Percentiles rank a stretch among this genome's conserved stretches.
phyloP scores from a whole-genome alignment of 2,113 vertebrate genomes.

The Riparia riparia region DNA sequence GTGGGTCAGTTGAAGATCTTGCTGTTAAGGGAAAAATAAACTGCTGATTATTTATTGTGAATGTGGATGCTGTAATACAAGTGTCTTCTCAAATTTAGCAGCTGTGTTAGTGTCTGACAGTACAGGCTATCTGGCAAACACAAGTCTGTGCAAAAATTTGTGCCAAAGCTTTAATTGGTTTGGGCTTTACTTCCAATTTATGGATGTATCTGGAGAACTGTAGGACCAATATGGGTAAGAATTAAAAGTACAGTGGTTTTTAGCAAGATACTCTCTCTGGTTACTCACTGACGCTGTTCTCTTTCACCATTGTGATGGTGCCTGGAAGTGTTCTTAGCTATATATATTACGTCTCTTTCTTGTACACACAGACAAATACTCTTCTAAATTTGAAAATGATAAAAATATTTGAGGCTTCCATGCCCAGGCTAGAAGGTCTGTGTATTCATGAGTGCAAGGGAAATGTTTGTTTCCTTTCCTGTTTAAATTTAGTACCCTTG shows the following conservation, averaged over 20 bases:
- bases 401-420: not conserved
- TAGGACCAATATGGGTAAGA: not conserved
- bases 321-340: not conserved
- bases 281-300: not conserved
- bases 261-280: not conserved
- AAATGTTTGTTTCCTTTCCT: not conserved
- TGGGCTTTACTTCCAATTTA: not conserved
- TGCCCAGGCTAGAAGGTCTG: not conserved
- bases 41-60: not conserved
- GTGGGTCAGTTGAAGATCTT: not conserved
- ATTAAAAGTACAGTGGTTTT: not conserved
- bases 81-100: not conserved
- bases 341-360: not conserved
- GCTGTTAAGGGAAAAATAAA: not conserved
- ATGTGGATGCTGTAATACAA: not conserved
- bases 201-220: not conserved
- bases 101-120: not conserved
- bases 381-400: not conserved
- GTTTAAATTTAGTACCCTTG: not conserved
- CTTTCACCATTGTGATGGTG: not conserved
- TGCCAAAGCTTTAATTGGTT: not conserved
- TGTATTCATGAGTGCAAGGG: not conserved
- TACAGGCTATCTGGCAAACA: not conserved
- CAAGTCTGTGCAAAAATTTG: not conserved
- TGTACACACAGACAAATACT: not conserved